Evolutionary conservation across 2,888 invertebrate genomes (phyloP), one percentile per base, ranked within the genome.

Genomic region (Coecobrya sp.): DNA sequence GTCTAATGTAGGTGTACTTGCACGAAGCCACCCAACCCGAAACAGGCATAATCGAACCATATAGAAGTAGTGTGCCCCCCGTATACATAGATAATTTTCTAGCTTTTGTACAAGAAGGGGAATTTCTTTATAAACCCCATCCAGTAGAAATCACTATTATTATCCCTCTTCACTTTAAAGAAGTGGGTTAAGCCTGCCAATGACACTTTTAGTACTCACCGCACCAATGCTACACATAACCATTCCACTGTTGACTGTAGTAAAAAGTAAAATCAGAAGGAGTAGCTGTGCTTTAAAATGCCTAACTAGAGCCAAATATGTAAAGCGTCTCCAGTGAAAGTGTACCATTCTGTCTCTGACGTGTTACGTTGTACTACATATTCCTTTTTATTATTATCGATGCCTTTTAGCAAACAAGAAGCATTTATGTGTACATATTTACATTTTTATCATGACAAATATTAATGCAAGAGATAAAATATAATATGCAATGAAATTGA

Each of bases 101-200:
- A n/a, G n/a, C n/a, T n/a, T n/a, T n/a, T n/a, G n/a, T n/a, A n/a
- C 10, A 49, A 49, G 13, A 19, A 55, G 19, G 19, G 55, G 19
- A 19, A 55, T 55, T 55, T 55, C 13, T 19, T 19, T 55, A 19
- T 55, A 55, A 55, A 79, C 25, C 68, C 27, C 13, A 7, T 49
- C 25, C 27, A 49, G 13, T 10, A 22, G 8, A 52, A 25, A 27
- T 79, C 19, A n/a, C 30, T 59, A 82, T 59, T 36, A 59, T 59
- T 59, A 59, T 82, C 55, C 82, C 36, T 30, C 30, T 82, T 59
- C 65, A 65, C 86, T 86, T 73, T 86, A 49, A 22, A 49, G 52
- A 87, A 87, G 52, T 87, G 87, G 76, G 42, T 76, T 87, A 76
- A 55, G 76, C 55, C 70, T 87, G 87, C 22, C 62, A 65, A 42